phyloP scores from a whole-genome alignment of 2,797 vertebrate genomes.

The Apogon talboti region DNA sequence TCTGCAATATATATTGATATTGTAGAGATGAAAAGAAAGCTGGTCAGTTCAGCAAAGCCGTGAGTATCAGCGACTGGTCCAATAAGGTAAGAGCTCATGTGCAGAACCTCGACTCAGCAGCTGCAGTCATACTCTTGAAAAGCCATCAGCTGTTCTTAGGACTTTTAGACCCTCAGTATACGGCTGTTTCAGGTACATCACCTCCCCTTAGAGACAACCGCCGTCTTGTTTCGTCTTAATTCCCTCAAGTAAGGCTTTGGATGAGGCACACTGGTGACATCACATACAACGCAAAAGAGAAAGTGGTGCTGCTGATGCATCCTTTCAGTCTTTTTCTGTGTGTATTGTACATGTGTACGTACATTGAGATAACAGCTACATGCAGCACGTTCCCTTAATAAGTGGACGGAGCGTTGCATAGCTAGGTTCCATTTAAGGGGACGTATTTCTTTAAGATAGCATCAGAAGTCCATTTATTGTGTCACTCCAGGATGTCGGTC shows the following conservation, averaged over 20 bases:
- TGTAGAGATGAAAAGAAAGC: constrained; percentile 15
- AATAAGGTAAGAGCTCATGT: constrained; percentile 8
- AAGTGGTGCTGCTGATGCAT: constrained; percentile 4
- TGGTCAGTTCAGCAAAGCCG: constrained; percentile 8
- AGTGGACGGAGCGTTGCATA: constrained; percentile 32
- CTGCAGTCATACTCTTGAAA: not conserved
- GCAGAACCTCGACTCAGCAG: not conserved
- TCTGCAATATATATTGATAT: not conserved
- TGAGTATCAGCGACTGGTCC: constrained; percentile 13
- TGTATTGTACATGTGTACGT: not conserved
- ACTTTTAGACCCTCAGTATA: not conserved
- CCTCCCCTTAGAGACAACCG: not conserved
- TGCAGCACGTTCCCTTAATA: constrained; percentile 3
- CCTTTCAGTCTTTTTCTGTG: constrained; percentile 8
- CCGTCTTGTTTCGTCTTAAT: constrained; percentile 2
- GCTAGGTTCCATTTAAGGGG: constrained; percentile 29
- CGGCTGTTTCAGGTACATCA: constrained; percentile 3
- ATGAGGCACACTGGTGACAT: constrained; percentile 70
- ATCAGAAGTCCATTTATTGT: constrained; percentile 14
- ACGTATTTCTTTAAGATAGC: constrained; percentile 1
- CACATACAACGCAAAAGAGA: constrained; percentile 29
- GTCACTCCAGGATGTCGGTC: constrained; percentile 95
- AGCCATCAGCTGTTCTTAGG: not conserved
- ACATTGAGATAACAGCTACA: constrained; percentile 19
- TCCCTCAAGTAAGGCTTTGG: constrained; percentile 29